A percentile compares a stretch with the other conserved stretches of the same genome.
Conservation (phyloP, 1,140 invertebrate species). For the Oedothorax gibbosus region DNA sequence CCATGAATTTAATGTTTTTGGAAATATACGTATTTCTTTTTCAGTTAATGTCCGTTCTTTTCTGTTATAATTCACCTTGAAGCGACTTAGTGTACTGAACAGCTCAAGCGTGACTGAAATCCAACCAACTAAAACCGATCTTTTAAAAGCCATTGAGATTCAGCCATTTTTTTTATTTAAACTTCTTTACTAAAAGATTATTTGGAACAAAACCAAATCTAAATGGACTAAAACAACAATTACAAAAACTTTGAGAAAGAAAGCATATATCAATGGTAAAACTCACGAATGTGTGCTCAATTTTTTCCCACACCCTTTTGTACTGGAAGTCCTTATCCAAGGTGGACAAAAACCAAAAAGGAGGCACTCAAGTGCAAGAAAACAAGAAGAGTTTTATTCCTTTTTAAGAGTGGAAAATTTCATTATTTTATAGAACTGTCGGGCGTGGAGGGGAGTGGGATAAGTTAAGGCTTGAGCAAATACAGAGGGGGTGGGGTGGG, state of each 20-base stretch:
- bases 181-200: too few species aligned
- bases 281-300: constrained; percentile 31
- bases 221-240: too few species aligned
- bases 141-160: background rate
- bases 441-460: background rate
- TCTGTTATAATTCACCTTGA: too few species aligned
- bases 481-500: constrained; percentile 14
- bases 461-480: constrained; percentile 50
- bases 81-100: too few species aligned
- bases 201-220: too few species aligned
- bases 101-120: too few species aligned
- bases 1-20: too few species aligned
- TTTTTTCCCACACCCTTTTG: constrained; percentile 27
- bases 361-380: constrained; percentile 12
- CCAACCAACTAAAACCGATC: background rate
- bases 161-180: too few species aligned
- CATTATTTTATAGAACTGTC: constrained; percentile 62
- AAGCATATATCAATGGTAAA: constrained; percentile 18
- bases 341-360: too few species aligned
- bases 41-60: too few species aligned
- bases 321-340: constrained; percentile 6
- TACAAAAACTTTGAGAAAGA: constrained; percentile 5
- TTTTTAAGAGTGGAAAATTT: constrained; percentile 50
- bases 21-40: too few species aligned
- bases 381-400: constrained; percentile 27